Conservation (phyloP, 1,140 invertebrate species). For the Pentalonia nigronervosa region DNA sequence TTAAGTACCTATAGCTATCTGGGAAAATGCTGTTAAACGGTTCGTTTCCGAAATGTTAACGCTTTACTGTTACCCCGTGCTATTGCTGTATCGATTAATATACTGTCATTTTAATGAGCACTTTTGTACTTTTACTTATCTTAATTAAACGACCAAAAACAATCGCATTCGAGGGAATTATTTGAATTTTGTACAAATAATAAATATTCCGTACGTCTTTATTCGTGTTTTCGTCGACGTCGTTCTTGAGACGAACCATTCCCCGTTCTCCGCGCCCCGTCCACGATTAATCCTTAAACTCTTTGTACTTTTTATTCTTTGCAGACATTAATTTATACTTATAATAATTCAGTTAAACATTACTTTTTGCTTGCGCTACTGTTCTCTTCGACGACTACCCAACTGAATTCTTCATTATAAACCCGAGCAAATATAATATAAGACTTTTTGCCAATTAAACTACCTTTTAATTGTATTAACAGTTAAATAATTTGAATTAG, state of each 20-base stretch:
- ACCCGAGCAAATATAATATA: neutral
- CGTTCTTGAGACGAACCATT: neutral
- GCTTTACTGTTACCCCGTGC: neutral
- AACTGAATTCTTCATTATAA: neutral
- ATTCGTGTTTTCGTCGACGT: neutral
- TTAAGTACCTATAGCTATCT: neutral
- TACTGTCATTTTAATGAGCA: neutral
- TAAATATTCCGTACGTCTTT: neutral
- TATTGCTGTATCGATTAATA: neutral
- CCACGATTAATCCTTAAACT: neutral
- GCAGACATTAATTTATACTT: neutral
- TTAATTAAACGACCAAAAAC: neutral
- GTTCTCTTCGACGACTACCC: neutral
- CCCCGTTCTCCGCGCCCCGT: neutral
- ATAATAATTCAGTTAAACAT: slow-evolving; percentile 16
- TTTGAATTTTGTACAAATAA: neutral
- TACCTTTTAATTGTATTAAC: slow-evolving; percentile 13
- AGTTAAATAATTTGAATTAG: slow-evolving; percentile 12
- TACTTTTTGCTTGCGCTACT: neutral
- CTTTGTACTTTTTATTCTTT: neutral
- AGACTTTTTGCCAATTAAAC: neutral
- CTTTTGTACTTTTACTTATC: neutral
- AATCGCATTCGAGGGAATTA: neutral
- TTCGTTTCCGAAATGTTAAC: neutral
- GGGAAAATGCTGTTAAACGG: neutral